Conservation (phyloP, 2,797 vertebrate genomes). For the Neosilurus mollespiculum region DNA sequence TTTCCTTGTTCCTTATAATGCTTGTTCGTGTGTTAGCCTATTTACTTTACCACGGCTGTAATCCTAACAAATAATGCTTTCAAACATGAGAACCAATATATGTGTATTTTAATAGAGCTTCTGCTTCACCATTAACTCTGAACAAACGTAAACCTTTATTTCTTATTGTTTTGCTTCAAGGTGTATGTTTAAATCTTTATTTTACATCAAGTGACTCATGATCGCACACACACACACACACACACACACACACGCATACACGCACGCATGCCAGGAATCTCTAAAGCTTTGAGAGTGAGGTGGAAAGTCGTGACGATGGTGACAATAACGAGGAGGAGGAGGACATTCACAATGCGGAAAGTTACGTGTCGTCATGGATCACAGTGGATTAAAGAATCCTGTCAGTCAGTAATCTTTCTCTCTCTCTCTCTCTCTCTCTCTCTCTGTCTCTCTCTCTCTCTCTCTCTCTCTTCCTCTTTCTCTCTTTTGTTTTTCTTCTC, state of each 20-base stretch:
- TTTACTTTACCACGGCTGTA: not conserved
- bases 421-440: not conserved
- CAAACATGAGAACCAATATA: not conserved
- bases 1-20: not conserved
- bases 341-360: constrained; percentile 2
- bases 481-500: not conserved
- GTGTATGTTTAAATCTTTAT: not conserved
- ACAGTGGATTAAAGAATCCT: not conserved
- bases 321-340: not conserved
- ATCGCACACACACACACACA: not conserved
- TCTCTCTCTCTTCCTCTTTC: not conserved
- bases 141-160: too few species aligned
- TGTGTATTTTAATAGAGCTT: not conserved
- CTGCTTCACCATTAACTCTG: not conserved
- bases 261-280: not conserved
- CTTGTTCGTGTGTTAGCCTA: not conserved
- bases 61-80: not conserved
- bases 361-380: not conserved
- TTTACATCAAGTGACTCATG: constrained; percentile 3
- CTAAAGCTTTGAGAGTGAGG: not conserved
- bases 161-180: not conserved
- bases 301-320: constrained; percentile 12
- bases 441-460: not conserved
- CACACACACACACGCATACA: not conserved
- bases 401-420: not conserved